phyloP scores from a whole-genome alignment of 2,113 vertebrate species.

The Corythoichthys intestinalis region DNA sequence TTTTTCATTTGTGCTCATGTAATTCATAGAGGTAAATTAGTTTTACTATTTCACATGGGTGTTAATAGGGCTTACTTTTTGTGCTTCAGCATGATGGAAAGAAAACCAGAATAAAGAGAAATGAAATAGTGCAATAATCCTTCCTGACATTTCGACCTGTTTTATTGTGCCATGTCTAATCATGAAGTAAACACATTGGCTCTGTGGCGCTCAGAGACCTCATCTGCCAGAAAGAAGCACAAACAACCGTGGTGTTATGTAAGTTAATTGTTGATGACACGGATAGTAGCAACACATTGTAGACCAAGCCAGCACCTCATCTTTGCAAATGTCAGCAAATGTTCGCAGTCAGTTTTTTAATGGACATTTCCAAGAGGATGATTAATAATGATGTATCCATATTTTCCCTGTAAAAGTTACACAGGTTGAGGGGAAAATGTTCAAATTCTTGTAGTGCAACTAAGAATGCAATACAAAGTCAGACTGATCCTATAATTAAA shows the following conservation, averaged over 20 bases:
- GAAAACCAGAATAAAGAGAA: constrained; percentile 31
- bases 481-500: constrained; percentile 22
- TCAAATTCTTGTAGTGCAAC: neutral
- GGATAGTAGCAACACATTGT: constrained; percentile 47
- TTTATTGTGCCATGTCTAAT: constrained; percentile 56
- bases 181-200: constrained; percentile 53
- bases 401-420: constrained; percentile 28
- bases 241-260: constrained; percentile 51
- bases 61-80: neutral
- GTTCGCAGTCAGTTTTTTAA: constrained; percentile 44
- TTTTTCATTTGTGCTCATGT: constrained; percentile 1
- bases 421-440: constrained; percentile 48
- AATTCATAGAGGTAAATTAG: neutral
- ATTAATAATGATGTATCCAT: constrained; percentile 32
- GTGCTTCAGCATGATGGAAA: constrained; percentile 27
- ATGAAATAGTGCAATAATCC: constrained; percentile 54
- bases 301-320: constrained; percentile 39
- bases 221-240: constrained; percentile 47
- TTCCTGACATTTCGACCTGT: constrained; percentile 53
- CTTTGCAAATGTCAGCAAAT: constrained; percentile 64
- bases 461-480: neutral
- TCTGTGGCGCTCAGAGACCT: constrained; percentile 38
- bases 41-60: constrained; percentile 24
- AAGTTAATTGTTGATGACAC: constrained; percentile 65
- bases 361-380: constrained; percentile 45